phyloP scores from a whole-genome alignment of 2,888 invertebrate species.

The Limenitis camilla region DNA sequence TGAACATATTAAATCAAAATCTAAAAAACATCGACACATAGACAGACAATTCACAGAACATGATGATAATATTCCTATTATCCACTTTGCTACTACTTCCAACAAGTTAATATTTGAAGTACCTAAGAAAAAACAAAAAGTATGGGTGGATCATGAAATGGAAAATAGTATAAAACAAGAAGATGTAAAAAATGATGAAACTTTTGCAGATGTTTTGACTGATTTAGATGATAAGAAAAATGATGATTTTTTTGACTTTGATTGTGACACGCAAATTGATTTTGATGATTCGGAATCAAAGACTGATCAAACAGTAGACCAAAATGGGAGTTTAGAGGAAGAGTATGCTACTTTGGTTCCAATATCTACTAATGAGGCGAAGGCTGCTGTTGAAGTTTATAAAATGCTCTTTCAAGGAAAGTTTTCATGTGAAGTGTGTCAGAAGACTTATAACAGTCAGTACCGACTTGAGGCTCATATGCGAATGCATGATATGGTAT shows the following conservation, averaged over 20 bases:
- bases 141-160: slow-evolving; percentile 19
- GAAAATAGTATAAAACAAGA: slow-evolving; percentile 31
- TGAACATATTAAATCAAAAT: slow-evolving; percentile 45
- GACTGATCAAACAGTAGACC: slow-evolving; percentile 6
- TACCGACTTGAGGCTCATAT: slow-evolving; percentile 43
- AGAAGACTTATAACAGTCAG: slow-evolving; percentile 42
- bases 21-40: slow-evolving; percentile 38
- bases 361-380: slow-evolving; percentile 50
- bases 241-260: slow-evolving; percentile 20
- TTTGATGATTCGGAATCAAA: too few species aligned
- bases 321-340: slow-evolving; percentile 44
- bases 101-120: slow-evolving; percentile 37
- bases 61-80: slow-evolving; percentile 34
- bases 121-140: slow-evolving; percentile 16
- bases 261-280: slow-evolving; percentile 16
- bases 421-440: slow-evolving; percentile 45
- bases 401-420: slow-evolving; percentile 47
- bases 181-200: slow-evolving; percentile 7
- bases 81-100: slow-evolving; percentile 43
- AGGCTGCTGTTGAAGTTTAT: slow-evolving; percentile 50
- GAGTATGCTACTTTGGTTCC: slow-evolving; percentile 57
- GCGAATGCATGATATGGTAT: slow-evolving; percentile 62
- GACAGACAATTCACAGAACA: slow-evolving; percentile 17
- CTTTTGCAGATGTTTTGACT: slow-evolving; percentile 1
- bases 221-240: slow-evolving; percentile 11